Evolutionary conservation across 2,888 invertebrate genomes (phyloP), one percentile per base, ranked within the genome.

Genomic region (Sphecodes monilicornis): DNA sequence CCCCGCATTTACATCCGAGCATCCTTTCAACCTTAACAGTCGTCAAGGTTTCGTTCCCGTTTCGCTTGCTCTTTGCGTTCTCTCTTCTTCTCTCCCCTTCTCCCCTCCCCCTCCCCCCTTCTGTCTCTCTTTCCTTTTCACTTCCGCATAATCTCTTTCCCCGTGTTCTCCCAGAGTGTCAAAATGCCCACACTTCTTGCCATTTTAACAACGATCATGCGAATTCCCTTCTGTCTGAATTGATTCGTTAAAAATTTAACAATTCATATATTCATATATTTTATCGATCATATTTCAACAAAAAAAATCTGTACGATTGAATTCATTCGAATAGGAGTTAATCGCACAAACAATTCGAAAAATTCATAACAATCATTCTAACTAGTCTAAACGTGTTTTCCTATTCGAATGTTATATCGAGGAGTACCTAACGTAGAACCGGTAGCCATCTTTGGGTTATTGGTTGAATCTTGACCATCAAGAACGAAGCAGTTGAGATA

Each of bases 21-120:
- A 69, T 82, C 82, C 80, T 82, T 74, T 64, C 70, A 75, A 54
- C 72, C 57, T 46, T 68, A 72, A 76, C 71, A 72, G 39, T 76
- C 72, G 57, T 66, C 60, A 75, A 75, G 70, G 32, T 77, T 82
- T 39, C 54, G 13, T 74, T 75, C 32, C 64, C 32, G 32, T 64
- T 64, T 64, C 22, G 32, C 64, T 64, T 32, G 32, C 64, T 36
- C 64, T 64, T 18, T 22, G 32, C 64, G 57, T 29, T 60, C 29
- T 60, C 22, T 64, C 64, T 18, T 18, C 3, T 18, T 6, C 26
- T 26, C 50, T 22, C 8, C 1, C 10, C n/a, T 10, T 54, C 57
- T 13, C 26, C 10, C 13, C 3, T 18, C 22, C 22, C 50, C 0
- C 50, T 6, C 46, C 46, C 18, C 11, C 0, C 11, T 11, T 41